Percentiles rank a stretch among this genome's conserved stretches.
Evolutionary conservation across 2,888 invertebrate genomes (phyloP).

Genomic region (Chalcis sispes): DNA sequence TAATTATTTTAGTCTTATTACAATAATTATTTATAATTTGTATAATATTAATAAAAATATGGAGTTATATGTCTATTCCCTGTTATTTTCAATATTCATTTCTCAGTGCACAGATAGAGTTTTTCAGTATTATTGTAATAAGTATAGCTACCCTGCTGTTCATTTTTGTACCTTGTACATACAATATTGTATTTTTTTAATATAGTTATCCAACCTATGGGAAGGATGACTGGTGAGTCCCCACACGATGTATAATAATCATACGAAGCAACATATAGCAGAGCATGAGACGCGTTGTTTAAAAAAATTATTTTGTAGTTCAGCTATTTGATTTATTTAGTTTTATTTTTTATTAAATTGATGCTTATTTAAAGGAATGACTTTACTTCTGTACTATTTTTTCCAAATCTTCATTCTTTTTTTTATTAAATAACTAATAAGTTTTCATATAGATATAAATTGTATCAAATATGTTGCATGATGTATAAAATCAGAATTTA

Average conservation of each 20-base stretch:
- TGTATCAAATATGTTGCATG: constrained; percentile 44
- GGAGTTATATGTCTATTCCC: constrained; percentile 32
- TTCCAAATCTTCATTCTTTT: background rate
- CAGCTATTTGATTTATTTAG: background rate
- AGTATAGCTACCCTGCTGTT: constrained; percentile 59
- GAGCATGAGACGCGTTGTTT: constrained; percentile 48
- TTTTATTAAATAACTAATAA: constrained; percentile 5
- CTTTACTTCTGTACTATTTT: constrained; percentile 5
- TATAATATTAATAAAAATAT: too few species aligned
- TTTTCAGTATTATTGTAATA: constrained; percentile 31
- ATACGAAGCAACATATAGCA: constrained; percentile 49
- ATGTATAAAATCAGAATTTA: constrained; percentile 14
- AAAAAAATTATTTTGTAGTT: constrained; percentile 41
- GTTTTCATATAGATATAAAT: background rate
- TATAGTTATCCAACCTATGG: constrained; percentile 80
- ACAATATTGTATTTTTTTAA: constrained; percentile 71
- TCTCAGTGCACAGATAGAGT: constrained; percentile 47
- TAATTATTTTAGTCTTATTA: background rate
- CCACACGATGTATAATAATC: constrained; percentile 69
- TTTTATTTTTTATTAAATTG: constrained; percentile 2
- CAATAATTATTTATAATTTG: too few species aligned
- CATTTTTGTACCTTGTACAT: constrained; percentile 70
- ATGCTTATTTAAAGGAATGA: constrained; percentile 32
- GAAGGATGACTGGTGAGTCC: constrained; percentile 80
- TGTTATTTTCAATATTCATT: constrained; percentile 22